These are phyloP conservation scores for Euwallacea similis DNA, from an alignment of 1,140 invertebrate species.

Conservation along the genomic window DNA sequence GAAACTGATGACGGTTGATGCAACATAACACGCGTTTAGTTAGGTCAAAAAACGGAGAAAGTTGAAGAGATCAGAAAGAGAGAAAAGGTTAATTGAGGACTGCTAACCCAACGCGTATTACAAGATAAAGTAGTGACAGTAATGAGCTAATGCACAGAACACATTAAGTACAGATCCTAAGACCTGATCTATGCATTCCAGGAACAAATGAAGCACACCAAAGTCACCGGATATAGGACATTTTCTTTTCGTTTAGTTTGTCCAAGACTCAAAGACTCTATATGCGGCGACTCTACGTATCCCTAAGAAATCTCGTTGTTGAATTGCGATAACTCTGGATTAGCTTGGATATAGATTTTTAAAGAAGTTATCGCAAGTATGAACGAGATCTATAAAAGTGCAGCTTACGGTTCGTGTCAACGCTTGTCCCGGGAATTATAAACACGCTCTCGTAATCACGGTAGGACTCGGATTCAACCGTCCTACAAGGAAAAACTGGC, in stretches of 20 bases:
- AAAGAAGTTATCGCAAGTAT: slow-evolving; percentile 47
- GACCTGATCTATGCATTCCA: slow-evolving; percentile 50
- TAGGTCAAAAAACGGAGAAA: slow-evolving; percentile 29
- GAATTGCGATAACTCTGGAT: slow-evolving; percentile 49
- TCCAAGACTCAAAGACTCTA: slow-evolving; percentile 8
- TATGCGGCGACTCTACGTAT: slow-evolving; percentile 37
- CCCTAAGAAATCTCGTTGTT: slow-evolving; percentile 46
- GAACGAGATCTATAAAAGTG: slow-evolving; percentile 49
- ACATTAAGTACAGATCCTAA: slow-evolving; percentile 51
- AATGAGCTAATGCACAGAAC: slow-evolving; percentile 49
- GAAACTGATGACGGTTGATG: slow-evolving; percentile 56
- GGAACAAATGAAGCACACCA: slow-evolving; percentile 56
- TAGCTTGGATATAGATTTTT: background rate
- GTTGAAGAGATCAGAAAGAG: background rate
- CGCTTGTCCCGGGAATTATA: slow-evolving; percentile 74
- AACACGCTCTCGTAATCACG: slow-evolving; percentile 75
- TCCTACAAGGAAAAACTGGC: slow-evolving; percentile 51
- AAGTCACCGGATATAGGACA: slow-evolving; percentile 45
- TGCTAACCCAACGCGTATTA: slow-evolving; percentile 36
- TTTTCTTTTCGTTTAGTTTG: slow-evolving; percentile 7
- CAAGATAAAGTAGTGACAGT: slow-evolving; percentile 20
- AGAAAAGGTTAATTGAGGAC: background rate
- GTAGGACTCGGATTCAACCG: slow-evolving; percentile 61
- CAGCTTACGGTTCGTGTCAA: slow-evolving; percentile 62
- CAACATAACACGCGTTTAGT: slow-evolving; percentile 54